Conservation (phyloP, 2,888 invertebrate genomes). For the Colostygia pectinataria region DNA sequence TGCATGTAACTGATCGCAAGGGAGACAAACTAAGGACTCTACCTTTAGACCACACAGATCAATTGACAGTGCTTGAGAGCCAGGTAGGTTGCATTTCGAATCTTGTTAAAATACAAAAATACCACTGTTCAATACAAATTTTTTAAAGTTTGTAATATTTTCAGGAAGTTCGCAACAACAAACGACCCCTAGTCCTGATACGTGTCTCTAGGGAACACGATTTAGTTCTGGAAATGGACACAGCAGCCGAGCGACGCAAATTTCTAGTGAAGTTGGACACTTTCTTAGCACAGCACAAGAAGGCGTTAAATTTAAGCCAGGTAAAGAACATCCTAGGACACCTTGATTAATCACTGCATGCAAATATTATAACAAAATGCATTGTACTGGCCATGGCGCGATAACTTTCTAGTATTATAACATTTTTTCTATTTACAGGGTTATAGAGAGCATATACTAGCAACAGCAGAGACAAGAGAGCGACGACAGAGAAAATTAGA, state of each 20-base stretch:
- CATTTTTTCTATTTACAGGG: constrained; percentile 60
- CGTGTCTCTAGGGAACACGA: constrained; percentile 95
- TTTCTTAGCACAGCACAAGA: constrained; percentile 92
- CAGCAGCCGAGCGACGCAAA: constrained; percentile 90
- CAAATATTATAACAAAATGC: no score
- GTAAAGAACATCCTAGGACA: constrained; percentile 57
- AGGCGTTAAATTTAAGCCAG: constrained; percentile 88
- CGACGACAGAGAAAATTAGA: constrained; percentile 95
- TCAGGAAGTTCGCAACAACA: constrained; percentile 86
- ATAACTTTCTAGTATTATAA: no score
- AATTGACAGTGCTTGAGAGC: constrained; percentile 94
- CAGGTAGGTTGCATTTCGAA: constrained; percentile 86
- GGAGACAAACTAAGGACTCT: constrained; percentile 95
- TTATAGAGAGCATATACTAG: constrained; percentile 93
- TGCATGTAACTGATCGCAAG: constrained; percentile 94
- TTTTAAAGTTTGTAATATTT: constrained; percentile 25
- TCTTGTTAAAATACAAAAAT: background rate
- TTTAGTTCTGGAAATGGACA: constrained; percentile 95
- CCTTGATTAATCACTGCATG: no score
- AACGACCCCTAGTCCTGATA: constrained; percentile 91
- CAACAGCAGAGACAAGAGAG: constrained; percentile 96
- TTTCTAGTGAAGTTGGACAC: constrained; percentile 94
- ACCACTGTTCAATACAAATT: background rate
- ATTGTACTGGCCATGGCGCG: no score
- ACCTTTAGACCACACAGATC: constrained; percentile 88